Percentiles rank a stretch among this genome's conserved stretches.
Conservation (phyloP, 2,113 vertebrate genomes). For the Cochlearius cochlearius region DNA sequence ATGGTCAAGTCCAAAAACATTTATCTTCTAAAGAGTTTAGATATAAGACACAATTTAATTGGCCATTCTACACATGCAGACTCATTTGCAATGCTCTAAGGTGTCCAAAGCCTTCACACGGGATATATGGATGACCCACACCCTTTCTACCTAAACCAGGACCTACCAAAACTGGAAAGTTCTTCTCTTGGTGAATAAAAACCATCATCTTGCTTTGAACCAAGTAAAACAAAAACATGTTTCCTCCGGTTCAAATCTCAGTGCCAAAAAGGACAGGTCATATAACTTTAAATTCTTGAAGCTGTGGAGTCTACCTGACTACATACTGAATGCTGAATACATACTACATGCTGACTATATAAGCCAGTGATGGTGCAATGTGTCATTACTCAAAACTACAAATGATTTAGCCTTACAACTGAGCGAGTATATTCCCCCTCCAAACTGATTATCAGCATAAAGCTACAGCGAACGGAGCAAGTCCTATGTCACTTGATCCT, state of each 20-base stretch:
- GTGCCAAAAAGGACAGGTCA: not conserved
- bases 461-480: not conserved
- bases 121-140: not conserved
- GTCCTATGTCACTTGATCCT: not conserved
- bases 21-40: not conserved
- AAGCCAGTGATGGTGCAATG: not conserved
- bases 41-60: not conserved
- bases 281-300: not conserved
- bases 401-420: not conserved
- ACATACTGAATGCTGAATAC: not conserved
- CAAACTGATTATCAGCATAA: not conserved
- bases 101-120: not conserved
- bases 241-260: not conserved
- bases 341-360: too few species aligned
- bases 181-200: not conserved
- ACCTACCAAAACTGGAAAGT: not conserved
- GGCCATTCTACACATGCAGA: not conserved
- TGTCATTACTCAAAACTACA: not conserved
- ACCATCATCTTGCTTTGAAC: not conserved
- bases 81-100: not conserved
- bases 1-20: not conserved
- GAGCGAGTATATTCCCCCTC: not conserved
- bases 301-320: not conserved
- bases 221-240: not conserved
- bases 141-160: not conserved